Evolutionary conservation across 2,797 vertebrate species (phyloP).

Genomic region (Coregonus sp.): DNA sequence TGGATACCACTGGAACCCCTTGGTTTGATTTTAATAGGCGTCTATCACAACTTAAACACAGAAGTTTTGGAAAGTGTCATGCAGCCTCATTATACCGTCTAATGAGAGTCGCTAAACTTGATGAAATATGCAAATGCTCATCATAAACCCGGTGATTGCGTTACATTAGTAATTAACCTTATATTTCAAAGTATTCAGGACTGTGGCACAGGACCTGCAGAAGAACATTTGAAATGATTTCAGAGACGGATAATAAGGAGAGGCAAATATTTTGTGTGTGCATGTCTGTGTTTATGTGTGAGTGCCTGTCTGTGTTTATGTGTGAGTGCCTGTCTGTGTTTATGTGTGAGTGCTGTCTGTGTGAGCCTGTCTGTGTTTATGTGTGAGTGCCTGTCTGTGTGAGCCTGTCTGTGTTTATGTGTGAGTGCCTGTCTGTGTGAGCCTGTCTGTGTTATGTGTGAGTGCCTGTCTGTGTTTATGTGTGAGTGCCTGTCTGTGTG

Average conservation of each 20-base stretch:
- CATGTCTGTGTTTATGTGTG: conserved; percentile 12
- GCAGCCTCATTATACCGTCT: conserved; percentile 56
- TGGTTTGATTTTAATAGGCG: conserved; percentile 47
- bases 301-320: conserved; percentile 3
- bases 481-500: too few relatives aligned
- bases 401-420: too few relatives aligned
- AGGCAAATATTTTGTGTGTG: conserved; percentile 3
- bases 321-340: neutral
- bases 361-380: too few relatives aligned
- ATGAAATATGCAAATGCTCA: conserved; percentile 69
- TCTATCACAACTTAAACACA: conserved; percentile 24
- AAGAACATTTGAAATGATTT: conserved; percentile 23
- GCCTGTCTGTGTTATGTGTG: too few relatives aligned
- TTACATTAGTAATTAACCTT: conserved; percentile 63
- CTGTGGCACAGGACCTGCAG: conserved; percentile 1
- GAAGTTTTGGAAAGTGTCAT: conserved; percentile 57
- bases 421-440: too few relatives aligned
- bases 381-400: too few relatives aligned
- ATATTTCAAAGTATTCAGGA: conserved; percentile 51
- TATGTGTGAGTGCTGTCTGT: too few relatives aligned
- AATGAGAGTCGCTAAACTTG: conserved; percentile 52
- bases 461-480: too few relatives aligned
- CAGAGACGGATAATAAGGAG: neutral
- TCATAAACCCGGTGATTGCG: conserved; percentile 53
- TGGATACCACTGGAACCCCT: conserved; percentile 44